Evolutionary conservation across 2,888 invertebrate species (phyloP).

Genomic region (Orchesellides sinensis): DNA sequence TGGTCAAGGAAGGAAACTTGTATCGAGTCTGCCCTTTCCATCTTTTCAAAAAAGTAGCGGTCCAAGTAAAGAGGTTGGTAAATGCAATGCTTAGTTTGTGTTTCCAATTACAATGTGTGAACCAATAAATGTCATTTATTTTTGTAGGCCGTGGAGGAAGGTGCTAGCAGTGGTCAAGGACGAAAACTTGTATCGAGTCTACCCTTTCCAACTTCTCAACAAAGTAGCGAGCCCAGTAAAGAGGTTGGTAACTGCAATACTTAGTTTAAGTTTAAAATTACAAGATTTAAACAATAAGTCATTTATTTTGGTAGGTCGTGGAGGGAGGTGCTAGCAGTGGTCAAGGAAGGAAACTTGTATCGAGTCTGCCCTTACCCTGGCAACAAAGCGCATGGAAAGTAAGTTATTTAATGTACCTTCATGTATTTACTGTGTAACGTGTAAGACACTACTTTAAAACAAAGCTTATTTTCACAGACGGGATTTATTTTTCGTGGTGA

Average conservation of each 20-base stretch:
- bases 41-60: neutral
- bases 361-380: constrained; percentile 18
- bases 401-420: no score
- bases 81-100: no score
- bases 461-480: neutral
- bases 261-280: neutral
- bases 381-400: constrained; percentile 36
- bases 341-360: neutral
- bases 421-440: no score
- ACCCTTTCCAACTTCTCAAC: neutral
- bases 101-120: no score
- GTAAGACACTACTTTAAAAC: no score
- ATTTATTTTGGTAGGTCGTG: no score
- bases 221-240: neutral
- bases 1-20: constrained; percentile 17
- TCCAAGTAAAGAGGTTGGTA: no score
- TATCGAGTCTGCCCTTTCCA: neutral
- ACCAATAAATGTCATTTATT: no score
- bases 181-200: constrained; percentile 16
- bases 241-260: neutral
- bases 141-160: neutral
- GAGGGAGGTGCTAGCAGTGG: neutral
- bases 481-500: constrained; percentile 36
- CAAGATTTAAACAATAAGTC: no score
- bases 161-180: constrained; percentile 18